Evolutionary conservation across 1,140 invertebrate genomes (phyloP).

Genomic region (Scaptomyza graminum): DNA sequence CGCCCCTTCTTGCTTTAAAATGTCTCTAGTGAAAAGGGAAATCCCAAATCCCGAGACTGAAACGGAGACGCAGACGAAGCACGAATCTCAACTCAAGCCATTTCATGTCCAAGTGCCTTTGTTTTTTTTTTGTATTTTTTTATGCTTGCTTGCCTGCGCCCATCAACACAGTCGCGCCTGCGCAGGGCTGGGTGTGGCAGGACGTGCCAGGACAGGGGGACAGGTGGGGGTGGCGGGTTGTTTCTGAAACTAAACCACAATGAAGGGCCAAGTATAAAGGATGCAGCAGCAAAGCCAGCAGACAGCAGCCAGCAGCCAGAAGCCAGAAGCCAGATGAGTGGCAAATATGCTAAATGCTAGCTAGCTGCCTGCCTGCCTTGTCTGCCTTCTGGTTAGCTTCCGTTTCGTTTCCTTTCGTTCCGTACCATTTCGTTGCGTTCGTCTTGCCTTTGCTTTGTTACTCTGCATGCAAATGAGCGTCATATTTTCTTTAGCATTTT

Average conservation of each 20-base stretch:
- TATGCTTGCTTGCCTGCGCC: background rate
- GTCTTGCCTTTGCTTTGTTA: conserved; percentile 26
- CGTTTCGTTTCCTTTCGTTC: conserved; percentile 4
- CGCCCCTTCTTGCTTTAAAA: background rate
- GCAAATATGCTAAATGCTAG: conserved; percentile 65
- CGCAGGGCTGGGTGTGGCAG: background rate
- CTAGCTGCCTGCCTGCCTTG: conserved; percentile 30
- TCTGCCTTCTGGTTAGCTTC: background rate
- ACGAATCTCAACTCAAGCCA: background rate
- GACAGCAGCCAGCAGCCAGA: conserved; percentile 29
- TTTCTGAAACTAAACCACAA: conserved; percentile 1
- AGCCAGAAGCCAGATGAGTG: conserved; percentile 23
- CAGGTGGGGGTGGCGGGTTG: background rate
- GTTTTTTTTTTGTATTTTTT: background rate
- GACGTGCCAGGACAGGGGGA: background rate
- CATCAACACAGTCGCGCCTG: conserved; percentile 43
- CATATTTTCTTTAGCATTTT: conserved; percentile 59
- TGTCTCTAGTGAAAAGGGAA: conserved; percentile 20
- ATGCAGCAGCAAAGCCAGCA: conserved; percentile 27
- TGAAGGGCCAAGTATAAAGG: conserved; percentile 17
- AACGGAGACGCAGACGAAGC: background rate
- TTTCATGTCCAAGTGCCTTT: conserved; percentile 19
- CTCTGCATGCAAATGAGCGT: conserved; percentile 71
- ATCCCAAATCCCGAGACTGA: conserved; percentile 5
- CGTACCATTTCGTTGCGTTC: background rate